These are phyloP conservation scores for Schrankia costaestrigalis DNA, from an alignment of 2,888 invertebrate species.

Conservation along the genomic window DNA sequence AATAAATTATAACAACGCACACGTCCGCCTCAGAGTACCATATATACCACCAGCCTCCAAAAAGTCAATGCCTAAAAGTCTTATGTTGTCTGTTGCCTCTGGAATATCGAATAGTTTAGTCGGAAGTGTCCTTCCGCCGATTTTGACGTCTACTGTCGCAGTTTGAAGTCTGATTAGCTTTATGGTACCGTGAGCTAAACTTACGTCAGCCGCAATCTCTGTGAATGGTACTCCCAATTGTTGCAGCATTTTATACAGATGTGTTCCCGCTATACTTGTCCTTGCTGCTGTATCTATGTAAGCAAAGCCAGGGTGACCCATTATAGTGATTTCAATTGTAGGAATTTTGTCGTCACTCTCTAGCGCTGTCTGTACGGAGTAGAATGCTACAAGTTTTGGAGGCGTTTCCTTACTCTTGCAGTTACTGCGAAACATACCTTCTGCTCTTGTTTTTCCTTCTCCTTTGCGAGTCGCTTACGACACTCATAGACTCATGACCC, in stretches of 20 bases:
- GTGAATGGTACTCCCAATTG: neutral
- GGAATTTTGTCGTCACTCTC: neutral
- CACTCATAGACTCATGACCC: neutral
- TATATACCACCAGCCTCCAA: constrained; percentile 13
- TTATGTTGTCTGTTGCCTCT: constrained; percentile 9
- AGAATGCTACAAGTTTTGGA: neutral
- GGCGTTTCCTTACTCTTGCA: neutral
- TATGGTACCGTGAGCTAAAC: neutral
- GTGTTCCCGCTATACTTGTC: neutral
- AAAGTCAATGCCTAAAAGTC: constrained; percentile 18
- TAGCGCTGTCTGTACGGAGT: neutral
- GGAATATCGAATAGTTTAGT: constrained; percentile 6
- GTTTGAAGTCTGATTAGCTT: neutral
- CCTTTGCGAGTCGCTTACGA: neutral
- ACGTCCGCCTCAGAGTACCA: too few relatives aligned
- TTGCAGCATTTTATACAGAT: neutral
- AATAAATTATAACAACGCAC: too few relatives aligned
- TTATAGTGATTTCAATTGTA: neutral
- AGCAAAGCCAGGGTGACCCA: neutral
- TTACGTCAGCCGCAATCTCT: neutral
- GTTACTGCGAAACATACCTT: neutral
- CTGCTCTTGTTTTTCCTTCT: neutral
- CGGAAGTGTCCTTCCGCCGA: neutral
- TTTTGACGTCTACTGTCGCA: neutral
- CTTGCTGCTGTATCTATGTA: neutral